Percentiles rank a stretch among this genome's conserved stretches.
Conservation (phyloP, 2,113 vertebrate species). For the Dromaius novaehollandiae region DNA sequence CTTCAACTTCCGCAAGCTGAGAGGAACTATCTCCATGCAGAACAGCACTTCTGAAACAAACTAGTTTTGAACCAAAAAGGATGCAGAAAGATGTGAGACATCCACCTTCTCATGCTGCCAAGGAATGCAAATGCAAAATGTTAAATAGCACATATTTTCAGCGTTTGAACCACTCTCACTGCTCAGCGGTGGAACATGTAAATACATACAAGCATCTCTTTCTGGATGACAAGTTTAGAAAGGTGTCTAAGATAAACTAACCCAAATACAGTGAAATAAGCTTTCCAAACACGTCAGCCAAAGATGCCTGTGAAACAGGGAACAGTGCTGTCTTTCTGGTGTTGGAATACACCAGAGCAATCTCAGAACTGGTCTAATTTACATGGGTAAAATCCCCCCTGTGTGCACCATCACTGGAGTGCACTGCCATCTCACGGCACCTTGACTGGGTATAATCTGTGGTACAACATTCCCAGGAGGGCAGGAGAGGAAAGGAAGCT, state of each 20-base stretch:
- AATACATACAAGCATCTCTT: not conserved
- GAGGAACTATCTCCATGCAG: not conserved
- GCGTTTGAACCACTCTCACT: not conserved
- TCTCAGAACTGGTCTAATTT: not conserved
- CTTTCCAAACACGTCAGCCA: not conserved
- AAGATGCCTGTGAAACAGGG: not conserved
- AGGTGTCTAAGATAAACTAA: not conserved
- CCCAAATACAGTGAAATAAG: not conserved
- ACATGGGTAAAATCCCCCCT: not conserved
- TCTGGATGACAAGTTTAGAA: not conserved
- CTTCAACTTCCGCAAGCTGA: not conserved
- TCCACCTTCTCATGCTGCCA: not conserved
- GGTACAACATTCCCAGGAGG: not conserved
- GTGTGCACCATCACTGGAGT: not conserved
- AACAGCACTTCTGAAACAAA: not conserved
- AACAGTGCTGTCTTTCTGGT: not conserved
- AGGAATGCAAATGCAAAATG: not conserved
- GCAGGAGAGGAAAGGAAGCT: not conserved
- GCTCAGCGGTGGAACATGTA: not conserved
- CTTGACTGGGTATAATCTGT: not conserved
- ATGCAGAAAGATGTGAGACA: not conserved
- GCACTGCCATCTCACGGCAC: not conserved
- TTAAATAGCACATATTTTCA: not conserved
- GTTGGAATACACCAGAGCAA: not conserved
- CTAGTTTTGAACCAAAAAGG: not conserved